Conservation (phyloP, 1,140 invertebrate genomes). For the Anadara kagoshimensis region DNA sequence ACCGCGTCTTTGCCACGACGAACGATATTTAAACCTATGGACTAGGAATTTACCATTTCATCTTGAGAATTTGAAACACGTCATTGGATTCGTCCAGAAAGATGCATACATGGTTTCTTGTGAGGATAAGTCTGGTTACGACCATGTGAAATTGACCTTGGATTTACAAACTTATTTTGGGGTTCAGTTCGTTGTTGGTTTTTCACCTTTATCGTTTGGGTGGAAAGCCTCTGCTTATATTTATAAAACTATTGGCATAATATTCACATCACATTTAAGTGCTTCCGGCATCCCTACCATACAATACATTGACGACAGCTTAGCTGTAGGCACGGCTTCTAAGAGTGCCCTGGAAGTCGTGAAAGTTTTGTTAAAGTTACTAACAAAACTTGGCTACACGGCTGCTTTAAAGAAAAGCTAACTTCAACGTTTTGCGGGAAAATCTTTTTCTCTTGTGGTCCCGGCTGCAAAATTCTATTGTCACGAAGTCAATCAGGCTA, state of each 20-base stretch:
- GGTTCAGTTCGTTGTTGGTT: constrained; percentile 28
- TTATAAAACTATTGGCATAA: constrained; percentile 35
- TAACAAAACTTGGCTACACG: constrained; percentile 26
- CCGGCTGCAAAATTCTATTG: constrained; percentile 31
- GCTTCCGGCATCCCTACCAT: constrained; percentile 10
- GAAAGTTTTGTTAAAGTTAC: constrained; percentile 9
- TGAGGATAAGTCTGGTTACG: constrained; percentile 37
- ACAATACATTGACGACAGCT: constrained; percentile 42
- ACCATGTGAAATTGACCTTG: constrained; percentile 15
- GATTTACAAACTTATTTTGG: constrained; percentile 28
- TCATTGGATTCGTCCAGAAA: constrained; percentile 1
- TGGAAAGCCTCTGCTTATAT: constrained; percentile 32
- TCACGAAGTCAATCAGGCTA: constrained; percentile 32
- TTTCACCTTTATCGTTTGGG: constrained; percentile 32
- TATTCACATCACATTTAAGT: constrained; percentile 37
- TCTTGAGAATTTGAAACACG: constrained; percentile 26
- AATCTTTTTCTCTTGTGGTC: constrained; percentile 27
- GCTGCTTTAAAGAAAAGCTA: constrained; percentile 16
- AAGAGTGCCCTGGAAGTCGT: background rate
- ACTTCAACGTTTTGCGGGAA: constrained; percentile 29
- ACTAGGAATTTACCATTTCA: constrained; percentile 24
- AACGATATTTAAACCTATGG: constrained; percentile 30
- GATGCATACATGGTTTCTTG: constrained; percentile 4
- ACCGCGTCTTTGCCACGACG: constrained; percentile 17
- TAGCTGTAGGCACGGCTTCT: constrained; percentile 8